Evolutionary conservation across 2,797 vertebrate genomes (phyloP).

Genomic region (Rhynchonycteris naso): DNA sequence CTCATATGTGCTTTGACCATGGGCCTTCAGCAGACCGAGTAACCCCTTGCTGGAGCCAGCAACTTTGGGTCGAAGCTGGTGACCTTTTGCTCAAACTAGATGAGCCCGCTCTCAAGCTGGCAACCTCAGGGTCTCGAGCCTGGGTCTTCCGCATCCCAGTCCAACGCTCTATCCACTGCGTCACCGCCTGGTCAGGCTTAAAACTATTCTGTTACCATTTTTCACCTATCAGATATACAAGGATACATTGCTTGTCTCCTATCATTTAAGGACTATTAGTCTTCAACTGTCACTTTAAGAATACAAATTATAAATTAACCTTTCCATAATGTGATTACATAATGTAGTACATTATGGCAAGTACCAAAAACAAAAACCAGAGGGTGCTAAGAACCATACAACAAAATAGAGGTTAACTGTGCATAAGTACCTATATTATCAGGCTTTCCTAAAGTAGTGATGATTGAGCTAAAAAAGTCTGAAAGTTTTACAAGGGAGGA

Average conservation of each 20-base stretch:
- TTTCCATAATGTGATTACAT: not conserved
- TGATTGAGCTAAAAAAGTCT: not conserved
- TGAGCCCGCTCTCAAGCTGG: no score
- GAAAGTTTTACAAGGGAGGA: not conserved
- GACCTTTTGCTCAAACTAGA: no score
- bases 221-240: not conserved
- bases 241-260: not conserved
- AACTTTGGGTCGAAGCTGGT: no score
- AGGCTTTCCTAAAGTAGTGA: not conserved
- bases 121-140: no score
- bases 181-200: no score
- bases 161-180: no score
- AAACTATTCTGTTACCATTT: not conserved
- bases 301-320: not conserved
- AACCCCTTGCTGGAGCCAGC: no score
- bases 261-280: not conserved
- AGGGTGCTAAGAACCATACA: not conserved
- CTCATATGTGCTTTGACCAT: no score
- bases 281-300: conserved; percentile 22
- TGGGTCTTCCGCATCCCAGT: no score
- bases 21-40: no score
- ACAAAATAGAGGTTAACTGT: not conserved
- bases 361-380: not conserved
- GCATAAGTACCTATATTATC: not conserved
- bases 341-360: not conserved